phyloP scores from a whole-genome alignment of 2,888 invertebrate species.

The Lithophane ornitopus region DNA sequence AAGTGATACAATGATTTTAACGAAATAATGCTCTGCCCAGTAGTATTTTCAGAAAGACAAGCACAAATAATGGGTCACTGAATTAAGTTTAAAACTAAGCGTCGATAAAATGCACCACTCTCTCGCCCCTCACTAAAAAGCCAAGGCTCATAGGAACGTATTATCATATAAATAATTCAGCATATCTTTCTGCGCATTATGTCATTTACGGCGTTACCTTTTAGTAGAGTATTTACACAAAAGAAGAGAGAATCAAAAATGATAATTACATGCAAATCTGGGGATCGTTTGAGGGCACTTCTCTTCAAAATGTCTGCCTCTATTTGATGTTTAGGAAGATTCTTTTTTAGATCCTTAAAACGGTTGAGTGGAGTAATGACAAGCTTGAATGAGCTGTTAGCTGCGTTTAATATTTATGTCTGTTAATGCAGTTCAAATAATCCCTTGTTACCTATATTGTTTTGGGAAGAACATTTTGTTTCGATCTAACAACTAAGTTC shows the following conservation, averaged over 20 bases:
- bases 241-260: conserved; percentile 91
- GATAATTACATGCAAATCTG: conserved; percentile 90
- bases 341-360: conserved; percentile 68
- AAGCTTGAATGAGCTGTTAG: conserved; percentile 64
- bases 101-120: conserved; percentile 13
- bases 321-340: conserved; percentile 75
- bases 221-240: conserved; percentile 89
- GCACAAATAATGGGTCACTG: neutral
- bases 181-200: conserved; percentile 89
- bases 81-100: neutral
- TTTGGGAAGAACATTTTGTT: neutral
- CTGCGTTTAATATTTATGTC: conserved; percentile 61
- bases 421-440: conserved; percentile 62
- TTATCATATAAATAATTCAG: conserved; percentile 90
- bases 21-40: too few relatives aligned
- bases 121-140: conserved; percentile 67
- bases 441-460: conserved; percentile 44
- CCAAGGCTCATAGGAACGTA: conserved; percentile 76
- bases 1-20: neutral
- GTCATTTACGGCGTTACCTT: conserved; percentile 90
- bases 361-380: conserved; percentile 60
- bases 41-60: neutral
- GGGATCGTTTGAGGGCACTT: conserved; percentile 81
- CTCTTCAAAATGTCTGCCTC: conserved; percentile 69
- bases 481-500: neutral